Evolutionary conservation across 2,888 invertebrate genomes (phyloP).

Genomic region (Linnaemya vulpina): DNA sequence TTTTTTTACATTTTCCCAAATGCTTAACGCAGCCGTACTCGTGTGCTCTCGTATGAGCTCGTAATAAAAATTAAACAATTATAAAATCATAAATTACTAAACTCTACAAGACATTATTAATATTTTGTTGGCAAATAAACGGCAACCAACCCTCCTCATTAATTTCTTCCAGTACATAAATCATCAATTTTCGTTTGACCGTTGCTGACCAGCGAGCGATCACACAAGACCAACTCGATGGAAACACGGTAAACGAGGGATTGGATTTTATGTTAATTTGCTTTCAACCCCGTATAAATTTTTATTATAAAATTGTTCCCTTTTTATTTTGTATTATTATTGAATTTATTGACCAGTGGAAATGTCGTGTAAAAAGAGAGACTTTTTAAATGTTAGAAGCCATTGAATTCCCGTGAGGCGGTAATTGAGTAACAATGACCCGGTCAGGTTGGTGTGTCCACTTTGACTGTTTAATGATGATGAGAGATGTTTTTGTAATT

Average conservation of each 20-base stretch:
- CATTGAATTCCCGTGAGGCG: constrained; percentile 73
- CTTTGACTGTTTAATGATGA: no score
- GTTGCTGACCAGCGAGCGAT: constrained; percentile 45
- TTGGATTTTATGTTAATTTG: constrained; percentile 4
- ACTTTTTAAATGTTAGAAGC: constrained; percentile 20
- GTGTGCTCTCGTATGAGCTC: neutral
- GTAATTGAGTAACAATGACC: constrained; percentile 69
- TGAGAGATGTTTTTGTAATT: no score
- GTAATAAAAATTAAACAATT: constrained; percentile 21
- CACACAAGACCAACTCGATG: neutral
- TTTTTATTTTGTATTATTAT: neutral
- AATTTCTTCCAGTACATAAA: constrained; percentile 71
- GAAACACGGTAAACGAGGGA: neutral
- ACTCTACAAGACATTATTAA: constrained; percentile 15
- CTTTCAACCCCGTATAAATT: constrained; percentile 55
- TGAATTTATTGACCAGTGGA: neutral
- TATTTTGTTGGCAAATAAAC: constrained; percentile 40
- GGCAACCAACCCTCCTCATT: constrained; percentile 61
- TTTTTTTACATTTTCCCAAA: no score
- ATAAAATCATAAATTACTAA: constrained; percentile 41
- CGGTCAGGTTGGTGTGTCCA: neutral
- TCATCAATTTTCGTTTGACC: constrained; percentile 71
- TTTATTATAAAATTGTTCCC: neutral
- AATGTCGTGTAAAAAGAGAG: neutral
- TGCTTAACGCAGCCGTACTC: no score